These are phyloP conservation scores for Morphnarchus princeps DNA, from an alignment of 2,113 vertebrate species.

Conservation along the genomic window DNA sequence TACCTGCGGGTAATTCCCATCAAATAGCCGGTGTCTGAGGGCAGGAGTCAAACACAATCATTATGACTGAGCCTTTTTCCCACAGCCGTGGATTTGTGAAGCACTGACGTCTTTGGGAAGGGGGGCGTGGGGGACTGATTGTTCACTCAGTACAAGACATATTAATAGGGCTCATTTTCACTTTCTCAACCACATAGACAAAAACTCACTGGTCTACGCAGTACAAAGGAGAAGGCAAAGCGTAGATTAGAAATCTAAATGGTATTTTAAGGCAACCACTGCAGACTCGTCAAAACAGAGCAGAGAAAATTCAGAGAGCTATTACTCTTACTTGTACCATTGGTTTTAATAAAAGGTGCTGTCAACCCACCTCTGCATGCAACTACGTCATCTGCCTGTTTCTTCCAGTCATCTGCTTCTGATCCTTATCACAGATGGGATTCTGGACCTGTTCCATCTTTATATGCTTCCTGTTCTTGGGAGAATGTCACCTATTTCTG, in stretches of 20 bases:
- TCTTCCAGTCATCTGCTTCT: not conserved
- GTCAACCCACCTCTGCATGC: not conserved
- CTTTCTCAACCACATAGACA: not conserved
- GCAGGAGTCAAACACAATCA: conserved; percentile 3
- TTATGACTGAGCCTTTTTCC: not conserved
- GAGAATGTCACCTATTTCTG: not conserved
- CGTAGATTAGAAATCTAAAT: not conserved
- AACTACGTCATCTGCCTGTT: not conserved
- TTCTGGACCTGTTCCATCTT: not conserved
- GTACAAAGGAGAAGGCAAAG: not conserved
- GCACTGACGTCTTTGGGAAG: not conserved
- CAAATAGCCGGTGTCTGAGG: not conserved
- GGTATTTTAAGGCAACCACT: not conserved
- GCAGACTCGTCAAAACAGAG: not conserved
- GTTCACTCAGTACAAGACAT: not conserved
- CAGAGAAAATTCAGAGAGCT: not conserved
- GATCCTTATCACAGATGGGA: not conserved
- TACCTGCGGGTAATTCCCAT: not conserved
- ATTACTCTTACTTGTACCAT: not conserved
- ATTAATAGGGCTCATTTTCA: not conserved
- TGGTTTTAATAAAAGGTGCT: not conserved
- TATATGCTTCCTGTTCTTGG: not conserved
- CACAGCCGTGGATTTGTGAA: not conserved
- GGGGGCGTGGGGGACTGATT: rapidly evolving
- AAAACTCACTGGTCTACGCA: not conserved